These are phyloP conservation scores for Trichomycterus rosablanca DNA, from an alignment of 2,113 vertebrate genomes.

Conservation along the genomic window DNA sequence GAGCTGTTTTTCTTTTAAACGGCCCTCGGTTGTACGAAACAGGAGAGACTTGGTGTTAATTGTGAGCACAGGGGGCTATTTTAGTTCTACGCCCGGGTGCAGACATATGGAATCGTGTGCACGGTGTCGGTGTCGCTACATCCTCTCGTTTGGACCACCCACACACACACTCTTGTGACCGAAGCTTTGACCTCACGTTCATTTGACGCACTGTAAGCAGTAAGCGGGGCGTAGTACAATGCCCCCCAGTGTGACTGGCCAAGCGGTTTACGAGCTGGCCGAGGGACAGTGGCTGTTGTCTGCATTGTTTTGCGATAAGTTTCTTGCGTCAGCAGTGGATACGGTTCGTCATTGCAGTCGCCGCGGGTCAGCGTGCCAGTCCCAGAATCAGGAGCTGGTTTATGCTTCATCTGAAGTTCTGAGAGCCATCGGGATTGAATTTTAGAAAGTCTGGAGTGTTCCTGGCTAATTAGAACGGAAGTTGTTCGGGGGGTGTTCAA, in stretches of 20 bases:
- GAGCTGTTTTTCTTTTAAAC: background rate
- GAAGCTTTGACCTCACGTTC: constrained; percentile 15
- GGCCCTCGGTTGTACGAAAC: background rate
- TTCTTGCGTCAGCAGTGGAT: constrained; percentile 1
- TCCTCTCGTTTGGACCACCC: constrained; percentile 31
- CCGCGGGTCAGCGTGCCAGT: background rate
- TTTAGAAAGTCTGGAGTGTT: too few relatives aligned
- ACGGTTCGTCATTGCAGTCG: background rate
- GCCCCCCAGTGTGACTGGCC: constrained; percentile 17
- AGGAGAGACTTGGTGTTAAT: background rate
- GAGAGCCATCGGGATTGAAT: too few relatives aligned
- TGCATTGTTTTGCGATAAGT: background rate
- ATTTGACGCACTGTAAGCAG: constrained; percentile 30
- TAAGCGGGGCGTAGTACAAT: constrained; percentile 19
- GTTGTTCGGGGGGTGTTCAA: too few relatives aligned
- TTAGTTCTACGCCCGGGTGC: constrained; percentile 13
- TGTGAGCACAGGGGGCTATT: background rate
- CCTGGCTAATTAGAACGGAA: too few relatives aligned
- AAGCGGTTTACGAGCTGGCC: constrained; percentile 9
- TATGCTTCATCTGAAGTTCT: too few relatives aligned
- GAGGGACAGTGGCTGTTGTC: background rate
- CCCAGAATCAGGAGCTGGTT: background rate
- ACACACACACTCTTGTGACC: constrained; percentile 20
- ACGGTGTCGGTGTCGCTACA: constrained; percentile 8
- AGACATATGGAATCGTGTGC: constrained; percentile 27